A percentile compares a stretch with the other conserved stretches of the same genome.
These are phyloP conservation scores for Drosophila prosaltans DNA, from an alignment of 1,140 invertebrate species.

Conservation along the genomic window DNA sequence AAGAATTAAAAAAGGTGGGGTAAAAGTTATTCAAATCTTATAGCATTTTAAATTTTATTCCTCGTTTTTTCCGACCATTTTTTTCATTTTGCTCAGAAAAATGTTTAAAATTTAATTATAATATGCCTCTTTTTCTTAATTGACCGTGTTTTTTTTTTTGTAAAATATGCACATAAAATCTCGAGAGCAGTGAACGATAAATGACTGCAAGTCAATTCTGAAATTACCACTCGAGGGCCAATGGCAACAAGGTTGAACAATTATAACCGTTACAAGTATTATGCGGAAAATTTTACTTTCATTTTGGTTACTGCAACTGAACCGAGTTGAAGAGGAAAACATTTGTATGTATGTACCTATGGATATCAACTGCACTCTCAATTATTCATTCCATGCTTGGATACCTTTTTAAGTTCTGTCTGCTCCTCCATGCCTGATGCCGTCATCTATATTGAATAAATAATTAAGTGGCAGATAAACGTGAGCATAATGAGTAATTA, in stretches of 20 bases:
- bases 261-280: background rate
- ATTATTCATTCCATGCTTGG: constrained; percentile 8
- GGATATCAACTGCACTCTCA: constrained; percentile 3
- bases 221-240: constrained; percentile 1
- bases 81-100: background rate
- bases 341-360: background rate
- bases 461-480: constrained; percentile 27
- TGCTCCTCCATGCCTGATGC: background rate
- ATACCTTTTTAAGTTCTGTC: constrained; percentile 1
- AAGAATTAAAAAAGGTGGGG: too few relatives aligned
- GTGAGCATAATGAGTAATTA: constrained; percentile 27
- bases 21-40: background rate
- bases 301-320: background rate
- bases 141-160: background rate
- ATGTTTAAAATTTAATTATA: background rate
- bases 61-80: background rate
- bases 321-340: background rate
- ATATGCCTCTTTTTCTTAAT: too few relatives aligned
- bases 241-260: constrained; percentile 1
- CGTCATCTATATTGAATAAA: constrained; percentile 15
- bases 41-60: background rate
- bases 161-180: background rate
- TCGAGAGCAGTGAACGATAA: constrained; percentile 7
- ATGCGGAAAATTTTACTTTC: background rate
- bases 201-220: constrained; percentile 8